Evolutionary conservation across 2,113 vertebrate species (phyloP), one percentile per base, ranked within the genome.

Genomic region (Candoia aspera): DNA sequence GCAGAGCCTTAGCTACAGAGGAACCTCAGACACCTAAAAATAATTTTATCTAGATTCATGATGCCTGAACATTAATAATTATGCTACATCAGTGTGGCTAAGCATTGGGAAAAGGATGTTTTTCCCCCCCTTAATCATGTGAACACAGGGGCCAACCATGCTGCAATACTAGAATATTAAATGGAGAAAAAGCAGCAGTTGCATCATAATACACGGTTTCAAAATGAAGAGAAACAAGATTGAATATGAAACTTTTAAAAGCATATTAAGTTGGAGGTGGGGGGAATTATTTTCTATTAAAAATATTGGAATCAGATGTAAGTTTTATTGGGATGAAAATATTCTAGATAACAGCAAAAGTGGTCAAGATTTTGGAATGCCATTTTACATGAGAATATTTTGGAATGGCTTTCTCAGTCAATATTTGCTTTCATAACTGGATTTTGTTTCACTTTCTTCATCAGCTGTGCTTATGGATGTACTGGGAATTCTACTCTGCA

Each of bases 91-190:
- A 55, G 42, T 62, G 83, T 85, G n/a, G 42, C 60, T 49, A 26
- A 84, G 53, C 46, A 24, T 24, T 87, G 87, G 57, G 24, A 29
- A 68, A 87, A 73, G 60, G 58, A 64, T 59, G 68, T 55, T 64
- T 54, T 53, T 24, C 29, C 19, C 29, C 19, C 42, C 57, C 10
- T 15, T 60, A 84, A 17, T 85, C 91, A 92, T 92, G 58, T 89
- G 91, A 89, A 46, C n/a, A 21, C 4, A 46, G 54, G 73, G 59
- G 23, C 79, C 21, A 89, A 64, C 84, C 58, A 60, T 92, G 91
- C 87, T 85, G 91, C 87, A 92, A 92, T 89, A 64, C 8, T 89
- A 92, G 87, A 92, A 62, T 68, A 85, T 29, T 54, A 64, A 92
- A 29, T 26, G n/a, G 9, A 24, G 42, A 42, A 64, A 88, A 79